phyloP scores from a whole-genome alignment of 2,113 vertebrate genomes.

The Calcarius ornatus region DNA sequence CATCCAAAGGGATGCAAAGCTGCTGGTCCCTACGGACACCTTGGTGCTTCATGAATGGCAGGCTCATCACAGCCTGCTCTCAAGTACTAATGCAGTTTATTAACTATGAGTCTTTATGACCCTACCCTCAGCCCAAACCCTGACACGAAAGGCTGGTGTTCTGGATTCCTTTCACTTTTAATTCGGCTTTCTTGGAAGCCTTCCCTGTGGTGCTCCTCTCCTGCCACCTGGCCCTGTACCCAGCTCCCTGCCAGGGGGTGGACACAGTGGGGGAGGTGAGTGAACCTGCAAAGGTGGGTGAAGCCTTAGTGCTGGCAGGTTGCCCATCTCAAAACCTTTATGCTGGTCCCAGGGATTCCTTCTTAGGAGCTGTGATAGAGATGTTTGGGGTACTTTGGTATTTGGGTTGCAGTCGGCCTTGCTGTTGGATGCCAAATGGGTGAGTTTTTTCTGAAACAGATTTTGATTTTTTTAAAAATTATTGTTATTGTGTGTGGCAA shows the following conservation, averaged over 20 bases:
- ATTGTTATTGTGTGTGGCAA: background rate
- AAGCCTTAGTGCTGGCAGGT: fast-evolving
- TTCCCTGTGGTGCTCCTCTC: background rate
- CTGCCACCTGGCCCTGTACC: background rate
- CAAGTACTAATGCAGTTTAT: background rate
- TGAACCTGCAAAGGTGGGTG: background rate
- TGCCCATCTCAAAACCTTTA: background rate
- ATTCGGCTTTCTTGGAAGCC: background rate
- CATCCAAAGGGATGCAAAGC: background rate
- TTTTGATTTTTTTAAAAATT: background rate
- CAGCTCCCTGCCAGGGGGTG: background rate
- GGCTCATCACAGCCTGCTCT: background rate
- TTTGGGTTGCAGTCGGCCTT: background rate
- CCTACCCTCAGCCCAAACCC: background rate
- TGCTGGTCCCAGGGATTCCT: background rate
- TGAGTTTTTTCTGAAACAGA: background rate
- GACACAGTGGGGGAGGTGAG: background rate
- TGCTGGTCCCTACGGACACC: background rate
- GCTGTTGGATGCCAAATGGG: background rate
- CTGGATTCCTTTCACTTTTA: background rate
- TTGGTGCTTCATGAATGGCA: background rate
- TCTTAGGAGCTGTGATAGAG: background rate
- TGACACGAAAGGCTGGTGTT: fast-evolving
- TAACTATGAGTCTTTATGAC: background rate
- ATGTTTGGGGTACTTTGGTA: background rate